phyloP scores from a whole-genome alignment of 2,797 vertebrate species.

The Sebastes steindachneri region DNA sequence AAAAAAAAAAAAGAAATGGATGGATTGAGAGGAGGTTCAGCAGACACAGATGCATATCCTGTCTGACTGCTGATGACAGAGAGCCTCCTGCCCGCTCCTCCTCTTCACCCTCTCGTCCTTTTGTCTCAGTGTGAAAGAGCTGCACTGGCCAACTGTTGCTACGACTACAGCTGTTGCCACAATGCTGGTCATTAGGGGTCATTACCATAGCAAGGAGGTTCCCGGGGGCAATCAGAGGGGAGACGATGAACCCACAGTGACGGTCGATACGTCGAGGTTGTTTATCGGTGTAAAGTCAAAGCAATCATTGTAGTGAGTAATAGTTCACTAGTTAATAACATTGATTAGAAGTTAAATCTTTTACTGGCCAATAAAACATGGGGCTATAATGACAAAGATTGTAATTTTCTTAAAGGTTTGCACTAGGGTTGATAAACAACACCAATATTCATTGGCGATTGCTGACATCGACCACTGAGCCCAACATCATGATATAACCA shows the following conservation, averaged over 20 bases:
- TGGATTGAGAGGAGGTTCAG: slow-evolving; percentile 20
- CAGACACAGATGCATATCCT: slow-evolving; percentile 30
- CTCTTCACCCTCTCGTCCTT: slow-evolving; percentile 39
- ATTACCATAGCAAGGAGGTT: slow-evolving; percentile 56
- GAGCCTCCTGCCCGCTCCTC: slow-evolving; percentile 30
- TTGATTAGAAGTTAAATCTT: slow-evolving; percentile 16
- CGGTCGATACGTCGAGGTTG: slow-evolving; percentile 10
- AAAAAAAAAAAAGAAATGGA: background rate
- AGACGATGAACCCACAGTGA: background rate
- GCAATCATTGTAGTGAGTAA: background rate
- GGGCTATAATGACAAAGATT: background rate
- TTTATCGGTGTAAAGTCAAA: slow-evolving; percentile 23
- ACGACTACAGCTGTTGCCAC: slow-evolving; percentile 67
- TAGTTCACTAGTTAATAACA: background rate
- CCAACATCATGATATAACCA: too few relatives aligned
- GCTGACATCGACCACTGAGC: background rate
- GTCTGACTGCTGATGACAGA: slow-evolving; percentile 47
- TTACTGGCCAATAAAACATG: background rate
- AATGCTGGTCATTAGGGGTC: slow-evolving; percentile 61
- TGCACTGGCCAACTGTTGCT: slow-evolving; percentile 63
- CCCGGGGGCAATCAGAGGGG: slow-evolving; percentile 40
- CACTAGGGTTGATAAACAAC: background rate
- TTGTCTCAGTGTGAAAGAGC: slow-evolving; percentile 55
- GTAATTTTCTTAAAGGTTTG: background rate
- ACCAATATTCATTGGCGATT: background rate